Conservation (phyloP, 2,113 vertebrate genomes). For the Lepus timidus region DNA sequence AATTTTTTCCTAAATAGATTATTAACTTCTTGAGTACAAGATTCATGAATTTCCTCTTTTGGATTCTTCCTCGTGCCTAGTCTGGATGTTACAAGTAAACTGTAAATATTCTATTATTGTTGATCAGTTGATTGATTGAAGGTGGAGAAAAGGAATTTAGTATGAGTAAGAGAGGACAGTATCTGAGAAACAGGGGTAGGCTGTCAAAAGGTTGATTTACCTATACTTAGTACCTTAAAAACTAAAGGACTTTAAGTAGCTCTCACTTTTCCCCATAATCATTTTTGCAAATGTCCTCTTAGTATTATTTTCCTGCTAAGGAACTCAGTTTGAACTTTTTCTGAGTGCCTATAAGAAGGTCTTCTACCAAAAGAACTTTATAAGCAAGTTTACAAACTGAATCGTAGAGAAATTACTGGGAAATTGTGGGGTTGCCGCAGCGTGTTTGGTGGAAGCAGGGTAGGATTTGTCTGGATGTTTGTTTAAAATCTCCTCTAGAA, state of each 20-base stretch:
- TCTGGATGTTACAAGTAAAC: not conserved
- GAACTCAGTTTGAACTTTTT: not conserved
- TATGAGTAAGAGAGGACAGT: not conserved
- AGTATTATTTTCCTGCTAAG: constrained; percentile 1
- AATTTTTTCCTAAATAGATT: constrained; percentile 5
- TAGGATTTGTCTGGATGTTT: not conserved
- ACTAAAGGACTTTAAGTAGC: not conserved
- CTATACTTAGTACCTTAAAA: not conserved
- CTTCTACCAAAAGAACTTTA: not conserved
- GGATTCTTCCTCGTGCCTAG: not conserved
- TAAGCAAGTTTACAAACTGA: not conserved
- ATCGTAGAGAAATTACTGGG: not conserved
- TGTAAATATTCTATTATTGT: not conserved
- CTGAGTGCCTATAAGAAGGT: not conserved
- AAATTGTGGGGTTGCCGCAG: not conserved
- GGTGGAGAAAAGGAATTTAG: not conserved
- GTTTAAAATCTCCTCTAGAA: not conserved
- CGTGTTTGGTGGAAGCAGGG: not conserved
- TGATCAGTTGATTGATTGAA: constrained; percentile 19
- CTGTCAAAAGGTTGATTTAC: not conserved
- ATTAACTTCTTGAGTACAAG: constrained; percentile 1
- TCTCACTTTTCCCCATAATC: not conserved
- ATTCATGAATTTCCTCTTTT: not conserved
- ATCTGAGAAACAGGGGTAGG: not conserved
- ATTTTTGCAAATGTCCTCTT: not conserved